A percentile compares a stretch with the other conserved stretches of the same genome.
Conservation (phyloP, 2,113 vertebrate genomes). For the Argyrosomus japonicus region DNA sequence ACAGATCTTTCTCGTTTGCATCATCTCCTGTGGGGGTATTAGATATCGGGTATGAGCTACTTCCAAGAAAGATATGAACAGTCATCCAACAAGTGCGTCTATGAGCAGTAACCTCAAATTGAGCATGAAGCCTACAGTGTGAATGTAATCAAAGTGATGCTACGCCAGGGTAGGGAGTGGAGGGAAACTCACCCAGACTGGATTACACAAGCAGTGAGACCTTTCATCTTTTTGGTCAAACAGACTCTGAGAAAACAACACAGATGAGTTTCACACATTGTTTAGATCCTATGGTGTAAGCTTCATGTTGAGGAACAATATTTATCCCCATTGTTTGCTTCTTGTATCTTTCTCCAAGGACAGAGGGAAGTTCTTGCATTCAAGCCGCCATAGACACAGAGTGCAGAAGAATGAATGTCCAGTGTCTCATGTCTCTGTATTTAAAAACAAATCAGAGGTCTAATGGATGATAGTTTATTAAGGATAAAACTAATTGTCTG, state of each 20-base stretch:
- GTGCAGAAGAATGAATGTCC: neutral
- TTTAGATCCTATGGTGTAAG: slow-evolving; percentile 1
- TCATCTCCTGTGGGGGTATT: neutral
- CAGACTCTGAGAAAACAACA: slow-evolving; percentile 37
- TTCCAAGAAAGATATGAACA: neutral
- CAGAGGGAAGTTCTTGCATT: neutral
- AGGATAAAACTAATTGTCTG: neutral
- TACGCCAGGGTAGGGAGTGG: neutral
- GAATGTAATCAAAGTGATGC: neutral
- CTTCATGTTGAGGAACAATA: slow-evolving; percentile 8
- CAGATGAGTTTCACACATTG: neutral
- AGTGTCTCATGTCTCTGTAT: neutral
- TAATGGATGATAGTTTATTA: neutral
- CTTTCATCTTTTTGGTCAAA: slow-evolving; percentile 44
- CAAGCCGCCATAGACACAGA: neutral
- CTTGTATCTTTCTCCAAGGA: neutral
- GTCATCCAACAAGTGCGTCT: neutral
- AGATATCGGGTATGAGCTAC: neutral
- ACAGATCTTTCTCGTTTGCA: neutral
- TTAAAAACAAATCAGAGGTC: neutral
- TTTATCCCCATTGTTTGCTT: neutral
- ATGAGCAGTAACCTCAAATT: neutral
- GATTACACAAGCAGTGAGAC: slow-evolving; percentile 21
- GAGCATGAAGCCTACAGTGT: neutral
- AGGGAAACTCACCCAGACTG: neutral